Percentiles rank a stretch among this genome's conserved stretches.
These are phyloP conservation scores for Panthera leo DNA, from an alignment of 2,113 vertebrate species.

Conservation along the genomic window DNA sequence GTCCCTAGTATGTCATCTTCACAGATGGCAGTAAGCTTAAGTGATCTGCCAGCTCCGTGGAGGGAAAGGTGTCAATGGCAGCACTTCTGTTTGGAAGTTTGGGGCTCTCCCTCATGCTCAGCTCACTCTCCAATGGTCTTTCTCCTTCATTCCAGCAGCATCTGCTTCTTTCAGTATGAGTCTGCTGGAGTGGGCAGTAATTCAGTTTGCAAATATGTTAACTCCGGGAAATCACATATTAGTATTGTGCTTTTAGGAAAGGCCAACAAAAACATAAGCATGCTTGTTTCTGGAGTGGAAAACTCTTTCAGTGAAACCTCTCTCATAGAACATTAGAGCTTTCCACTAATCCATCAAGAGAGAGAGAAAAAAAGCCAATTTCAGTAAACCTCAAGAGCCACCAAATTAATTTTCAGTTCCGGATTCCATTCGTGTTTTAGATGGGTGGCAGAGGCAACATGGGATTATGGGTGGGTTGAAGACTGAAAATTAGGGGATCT, in stretches of 20 bases:
- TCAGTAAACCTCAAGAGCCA: not conserved
- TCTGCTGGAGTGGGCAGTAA: not conserved
- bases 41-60: not conserved
- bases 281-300: not conserved
- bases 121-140: not conserved
- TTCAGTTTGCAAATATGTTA: conserved; percentile 25
- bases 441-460: not conserved
- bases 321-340: not conserved
- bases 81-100: not conserved
- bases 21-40: not conserved
- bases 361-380: not conserved
- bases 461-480: not conserved
- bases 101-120: not conserved
- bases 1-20: not conserved
- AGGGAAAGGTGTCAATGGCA: not conserved
- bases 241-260: conserved; percentile 1
- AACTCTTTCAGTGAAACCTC: not conserved
- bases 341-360: not conserved
- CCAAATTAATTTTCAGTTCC: not conserved
- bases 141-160: not conserved
- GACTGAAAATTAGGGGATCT: not conserved
- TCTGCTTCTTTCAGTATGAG: not conserved
- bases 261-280: not conserved
- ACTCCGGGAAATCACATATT: not conserved
- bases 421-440: not conserved